Evolutionary conservation across 2,113 vertebrate species (phyloP).

Genomic region (Clarias gariepinus): DNA sequence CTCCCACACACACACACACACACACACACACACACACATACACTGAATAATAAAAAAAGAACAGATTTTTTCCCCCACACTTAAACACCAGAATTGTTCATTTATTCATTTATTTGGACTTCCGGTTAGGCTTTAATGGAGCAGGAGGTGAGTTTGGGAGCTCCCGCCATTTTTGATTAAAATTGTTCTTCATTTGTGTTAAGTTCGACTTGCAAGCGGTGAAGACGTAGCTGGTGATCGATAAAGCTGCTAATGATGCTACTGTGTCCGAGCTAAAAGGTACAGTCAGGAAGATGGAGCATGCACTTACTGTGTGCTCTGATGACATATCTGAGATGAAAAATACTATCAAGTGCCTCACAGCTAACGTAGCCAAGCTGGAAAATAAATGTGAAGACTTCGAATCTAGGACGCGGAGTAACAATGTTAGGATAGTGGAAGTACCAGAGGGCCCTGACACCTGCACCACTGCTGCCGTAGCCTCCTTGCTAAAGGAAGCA

Average conservation of each 20-base stretch:
- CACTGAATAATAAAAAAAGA: no score
- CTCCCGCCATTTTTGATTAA: no score
- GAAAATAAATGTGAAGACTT: background rate
- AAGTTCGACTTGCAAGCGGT: no score
- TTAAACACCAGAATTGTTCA: no score
- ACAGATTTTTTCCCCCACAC: no score
- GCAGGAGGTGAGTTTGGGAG: no score
- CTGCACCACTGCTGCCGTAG: no score
- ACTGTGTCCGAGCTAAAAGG: background rate
- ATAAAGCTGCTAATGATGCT: background rate
- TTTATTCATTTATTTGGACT: no score
- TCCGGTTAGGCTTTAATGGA: no score
- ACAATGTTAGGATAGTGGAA: constrained; percentile 31
- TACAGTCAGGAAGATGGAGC: background rate
- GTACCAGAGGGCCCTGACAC: background rate
- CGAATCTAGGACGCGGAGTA: constrained; percentile 18
- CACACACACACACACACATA: background rate
- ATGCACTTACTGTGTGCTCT: background rate
- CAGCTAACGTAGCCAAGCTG: background rate
- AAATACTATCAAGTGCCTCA: background rate
- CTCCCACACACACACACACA: background rate
- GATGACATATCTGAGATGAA: background rate
- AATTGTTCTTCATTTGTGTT: no score
- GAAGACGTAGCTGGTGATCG: no score
- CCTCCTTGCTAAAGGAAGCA: no score